A percentile compares a stretch with the other conserved stretches of the same genome.
Conservation (phyloP, 2,113 vertebrate genomes). For the Gobius niger region DNA sequence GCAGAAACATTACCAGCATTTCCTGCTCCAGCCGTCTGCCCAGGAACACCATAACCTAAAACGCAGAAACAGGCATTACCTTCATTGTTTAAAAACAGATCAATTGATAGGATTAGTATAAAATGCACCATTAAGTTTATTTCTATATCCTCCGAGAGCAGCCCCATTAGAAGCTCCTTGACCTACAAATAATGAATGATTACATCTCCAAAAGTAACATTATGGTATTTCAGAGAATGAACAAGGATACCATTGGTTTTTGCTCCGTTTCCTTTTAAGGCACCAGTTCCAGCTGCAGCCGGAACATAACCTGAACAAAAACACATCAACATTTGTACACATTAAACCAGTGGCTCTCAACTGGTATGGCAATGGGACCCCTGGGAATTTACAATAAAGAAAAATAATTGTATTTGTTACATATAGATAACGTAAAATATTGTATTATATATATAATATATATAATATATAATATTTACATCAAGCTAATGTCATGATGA, state of each 20-base stretch:
- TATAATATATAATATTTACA: too few species aligned
- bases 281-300: conserved; percentile 15
- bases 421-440: too few species aligned
- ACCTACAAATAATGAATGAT: conserved; percentile 30
- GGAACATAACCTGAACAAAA: conserved; percentile 34
- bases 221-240: neutral
- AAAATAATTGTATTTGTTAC: too few species aligned
- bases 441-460: too few species aligned
- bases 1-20: conserved; percentile 45
- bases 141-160: conserved; percentile 33
- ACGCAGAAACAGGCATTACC: conserved; percentile 1
- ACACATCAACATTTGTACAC: conserved; percentile 1
- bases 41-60: conserved; percentile 52
- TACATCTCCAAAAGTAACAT: neutral
- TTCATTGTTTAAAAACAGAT: neutral
- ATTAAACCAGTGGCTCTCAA: neutral
- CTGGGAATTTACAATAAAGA: too few species aligned
- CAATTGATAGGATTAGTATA: neutral
- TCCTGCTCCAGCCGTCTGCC: conserved; percentile 42
- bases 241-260: conserved; percentile 42
- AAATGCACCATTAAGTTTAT: conserved; percentile 17
- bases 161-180: conserved; percentile 35
- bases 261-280: conserved; percentile 34
- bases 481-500: too few species aligned
- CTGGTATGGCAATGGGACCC: too few species aligned